Base-by-base conservation (phyloP, 2,113 vertebrate genomes). In the Halichoerus grypus region DNA sequence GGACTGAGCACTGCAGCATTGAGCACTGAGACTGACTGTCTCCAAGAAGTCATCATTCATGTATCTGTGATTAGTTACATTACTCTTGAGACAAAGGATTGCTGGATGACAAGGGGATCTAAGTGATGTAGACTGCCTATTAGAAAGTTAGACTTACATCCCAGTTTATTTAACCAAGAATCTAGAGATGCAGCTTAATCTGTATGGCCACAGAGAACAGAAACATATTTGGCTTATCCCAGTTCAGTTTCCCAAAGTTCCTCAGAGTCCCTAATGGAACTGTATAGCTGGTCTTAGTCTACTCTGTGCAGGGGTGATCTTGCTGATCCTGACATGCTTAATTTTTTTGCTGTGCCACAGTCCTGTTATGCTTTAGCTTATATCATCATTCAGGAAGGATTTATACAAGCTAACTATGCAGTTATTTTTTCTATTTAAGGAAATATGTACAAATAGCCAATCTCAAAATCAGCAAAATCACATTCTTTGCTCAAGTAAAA, bases 391-490 rank as follows among this genome's bases (percentile, higher is more conserved):
- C 16, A 19, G 14, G 21, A 92, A 79, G 53, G 33, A 42, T n/a
- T 88, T 36, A 55, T 16, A 55, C 8, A 79, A 42, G 28, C 12
- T 39, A 86, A 51, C 4, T n/a, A 26, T 33, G 28, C 3, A 80
- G 7, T 74, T 55, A 63, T 22, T 46, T 81, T 94, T 90, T 81
- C 85, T 84, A 28, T 74, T 93, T 95, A 71, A 77, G 46, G 36
- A 91, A 95, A 42, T 31, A 46, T 7, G 31, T 77, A 51, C 22
- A 88, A 46, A 51, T 10, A 71, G 36, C 19, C 49, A 39, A 80
- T 28, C 4, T 80, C 21, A 33, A 46, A 15, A 80, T 91, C 22
- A 91, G 57, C 22, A 81, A 76, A 92, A 39, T 8, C 57, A 22
- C 36, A 71, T 28, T n/a, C 11, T 79, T 57, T 59, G 31, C n/a